A percentile compares a stretch with the other conserved stretches of the same genome.
phyloP scores from a whole-genome alignment of 1,140 invertebrate species.

The Drosophila ohnishii region DNA sequence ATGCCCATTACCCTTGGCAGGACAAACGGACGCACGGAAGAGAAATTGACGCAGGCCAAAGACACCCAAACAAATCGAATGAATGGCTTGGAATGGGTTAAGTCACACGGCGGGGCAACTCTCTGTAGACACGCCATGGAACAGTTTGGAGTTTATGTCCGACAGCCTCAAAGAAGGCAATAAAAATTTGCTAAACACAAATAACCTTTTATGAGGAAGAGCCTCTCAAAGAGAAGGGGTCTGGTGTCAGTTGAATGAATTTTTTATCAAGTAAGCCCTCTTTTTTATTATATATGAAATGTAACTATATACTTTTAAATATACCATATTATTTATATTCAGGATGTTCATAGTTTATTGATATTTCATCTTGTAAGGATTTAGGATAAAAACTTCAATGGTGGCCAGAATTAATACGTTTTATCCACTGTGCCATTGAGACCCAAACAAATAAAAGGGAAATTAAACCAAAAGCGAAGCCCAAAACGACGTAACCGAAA shows the following conservation, averaged over 20 bases:
- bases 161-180: constrained; percentile 17
- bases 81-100: constrained; percentile 19
- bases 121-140: constrained; percentile 19
- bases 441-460: constrained; percentile 31
- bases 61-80: constrained; percentile 38
- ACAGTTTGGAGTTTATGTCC: constrained; percentile 31
- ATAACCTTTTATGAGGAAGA: constrained; percentile 10
- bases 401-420: not conserved
- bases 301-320: not conserved
- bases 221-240: not conserved
- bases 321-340: not conserved
- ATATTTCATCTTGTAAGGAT: not conserved
- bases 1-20: constrained; percentile 52
- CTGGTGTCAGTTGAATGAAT: constrained; percentile 4
- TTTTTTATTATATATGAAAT: not conserved
- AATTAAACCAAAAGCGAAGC: constrained; percentile 39
- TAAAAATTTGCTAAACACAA: constrained; percentile 17
- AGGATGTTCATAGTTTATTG: not conserved
- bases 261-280: not conserved
- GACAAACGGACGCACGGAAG: constrained; percentile 15
- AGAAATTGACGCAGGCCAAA: constrained; percentile 23
- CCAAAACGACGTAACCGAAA: constrained; percentile 25
- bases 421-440: constrained; percentile 27
- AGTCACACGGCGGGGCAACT: constrained; percentile 22
- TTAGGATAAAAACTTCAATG: not conserved